These are phyloP conservation scores for Cosmia trapezina DNA, from an alignment of 2,888 invertebrate genomes.

Conservation along the genomic window DNA sequence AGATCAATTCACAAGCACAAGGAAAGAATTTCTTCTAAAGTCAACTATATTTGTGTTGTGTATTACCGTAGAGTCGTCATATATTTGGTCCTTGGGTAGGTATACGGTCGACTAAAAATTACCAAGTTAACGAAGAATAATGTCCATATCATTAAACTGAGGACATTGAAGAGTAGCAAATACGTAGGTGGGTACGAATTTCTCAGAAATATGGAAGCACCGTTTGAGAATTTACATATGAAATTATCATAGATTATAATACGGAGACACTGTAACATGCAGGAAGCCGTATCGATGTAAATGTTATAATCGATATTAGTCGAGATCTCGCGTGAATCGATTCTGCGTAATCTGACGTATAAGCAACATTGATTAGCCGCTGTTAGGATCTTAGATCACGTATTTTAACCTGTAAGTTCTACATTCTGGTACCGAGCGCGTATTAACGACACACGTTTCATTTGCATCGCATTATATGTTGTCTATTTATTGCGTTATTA, in stretches of 20 bases:
- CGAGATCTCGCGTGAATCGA: slow-evolving; percentile 81
- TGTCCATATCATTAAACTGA: slow-evolving; percentile 45
- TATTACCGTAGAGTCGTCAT: background rate
- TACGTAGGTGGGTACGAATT: slow-evolving; percentile 66
- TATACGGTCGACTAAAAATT: slow-evolving; percentile 25
- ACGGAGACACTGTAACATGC: slow-evolving; percentile 72
- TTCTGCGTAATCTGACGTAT: slow-evolving; percentile 82
- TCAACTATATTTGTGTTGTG: background rate
- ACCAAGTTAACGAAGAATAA: slow-evolving; percentile 46
- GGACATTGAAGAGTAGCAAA: slow-evolving; percentile 54
- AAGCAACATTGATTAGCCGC: slow-evolving; percentile 82
- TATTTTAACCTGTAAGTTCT: slow-evolving; percentile 76
- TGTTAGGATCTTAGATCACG: slow-evolving; percentile 77
- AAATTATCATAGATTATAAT: slow-evolving; percentile 81
- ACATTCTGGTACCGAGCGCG: slow-evolving; percentile 69
- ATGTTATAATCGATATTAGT: slow-evolving; percentile 86
- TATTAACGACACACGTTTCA: slow-evolving; percentile 79
- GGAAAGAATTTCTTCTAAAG: background rate
- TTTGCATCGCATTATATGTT: slow-evolving; percentile 84
- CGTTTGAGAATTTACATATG: slow-evolving; percentile 81
- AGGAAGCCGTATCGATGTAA: slow-evolving; percentile 81
- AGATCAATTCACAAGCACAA: background rate
- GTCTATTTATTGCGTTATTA: slow-evolving; percentile 81
- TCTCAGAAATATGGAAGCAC: slow-evolving; percentile 72
- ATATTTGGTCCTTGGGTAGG: background rate